Evolutionary conservation across 2,113 vertebrate genomes (phyloP), one percentile per base, ranked within the genome.

Genomic region (Callithrix jacchus): DNA sequence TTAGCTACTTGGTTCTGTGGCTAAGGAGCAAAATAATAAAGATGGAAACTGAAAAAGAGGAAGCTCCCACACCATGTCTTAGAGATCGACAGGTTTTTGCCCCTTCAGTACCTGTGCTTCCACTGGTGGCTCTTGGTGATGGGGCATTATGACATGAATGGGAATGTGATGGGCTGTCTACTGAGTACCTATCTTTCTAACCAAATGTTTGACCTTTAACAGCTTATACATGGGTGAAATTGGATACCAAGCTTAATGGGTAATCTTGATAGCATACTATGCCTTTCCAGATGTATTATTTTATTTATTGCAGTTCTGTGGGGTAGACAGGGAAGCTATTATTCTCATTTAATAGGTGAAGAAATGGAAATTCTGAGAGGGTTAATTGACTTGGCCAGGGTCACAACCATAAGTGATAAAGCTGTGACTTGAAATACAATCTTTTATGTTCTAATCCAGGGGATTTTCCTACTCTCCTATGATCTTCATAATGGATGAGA

Each of bases 321-420:
- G 89, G 70, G 54, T 40, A 74, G n/a, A 4, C 21, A 79, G 89
- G 85, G 54, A 83, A 42, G 23, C 73, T 83, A 27, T 85, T 89
- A 56, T 74, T 84, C 70, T 96, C 35, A 52, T 92, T 95, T 86
- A 97, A 68, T 85, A 90, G 76, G 85, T 77, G 85, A 96, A 64
- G 68, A 88, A 70, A 93, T 87, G 86, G 71, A 66, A 73, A 79
- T 92, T 89, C 25, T 56, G 23, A 71, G 49, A 94, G 80, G 64
- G 88, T 92, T 97, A 96, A 93, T 96, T 96, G 88, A 88, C 58
- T 92, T 84, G 49, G 45, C 45, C 25, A 89, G 84, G 68, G 76
- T 94, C 49, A 79, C 20, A 52, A 10, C 10, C 35, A 88, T 73
- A 94, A 93, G 70, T 92, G 90, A 91, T 95, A 93, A 93, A 96